Evolutionary conservation across 37 sponge, comb jelly and placozoan genomes (phyloP), one percentile per base, ranked within the genome.

Genomic region (Aphrocallistes beatrix): DNA sequence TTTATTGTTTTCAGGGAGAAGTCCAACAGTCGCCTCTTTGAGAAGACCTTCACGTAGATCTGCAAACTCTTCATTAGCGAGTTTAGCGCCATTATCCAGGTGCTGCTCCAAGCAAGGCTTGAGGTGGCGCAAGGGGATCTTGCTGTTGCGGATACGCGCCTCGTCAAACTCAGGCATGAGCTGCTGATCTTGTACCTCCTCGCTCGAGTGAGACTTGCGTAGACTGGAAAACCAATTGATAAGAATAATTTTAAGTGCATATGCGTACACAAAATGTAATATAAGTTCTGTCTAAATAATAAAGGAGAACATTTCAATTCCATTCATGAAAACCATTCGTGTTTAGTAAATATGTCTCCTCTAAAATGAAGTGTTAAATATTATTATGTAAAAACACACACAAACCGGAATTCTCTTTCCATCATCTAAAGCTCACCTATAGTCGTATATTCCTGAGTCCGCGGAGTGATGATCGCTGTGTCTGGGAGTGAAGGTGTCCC

Each of bases 61-160:
- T 3, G 75, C 8, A 60, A 60, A 60, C 75, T 60, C 75, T 30
- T 60, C 75, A 6, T 19, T 60, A 60, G 75, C 75, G 1, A 60
- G 34, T 30, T 60, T 19, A 60, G 28, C 10, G 75, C 34, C n/a
- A 13, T 60, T 60, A 13, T 60, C 25, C n/a, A 60, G 3, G 75
- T 60, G 75, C 34, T 60, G 75, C 25, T 60, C 75, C 75, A 60
- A 28, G n/a, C 75, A 60, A 3, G 75, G 75, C 34, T 60, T 60
- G 17, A 60, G 75, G n/a, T 60, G 75, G n/a, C 75, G 75, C 3
- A 60, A 30, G n/a, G 75, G 75, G 8, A 60, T 60, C 75, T 60
- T 60, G 34, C 75, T 60, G 21, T 60, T 60, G 34, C 75, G 75
- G 25, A 60, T 60, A 60, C 75, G 75, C 25, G 25, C 75, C n/a